Conservation (phyloP, 2,888 invertebrate species). For the Agrochola lychnidis region DNA sequence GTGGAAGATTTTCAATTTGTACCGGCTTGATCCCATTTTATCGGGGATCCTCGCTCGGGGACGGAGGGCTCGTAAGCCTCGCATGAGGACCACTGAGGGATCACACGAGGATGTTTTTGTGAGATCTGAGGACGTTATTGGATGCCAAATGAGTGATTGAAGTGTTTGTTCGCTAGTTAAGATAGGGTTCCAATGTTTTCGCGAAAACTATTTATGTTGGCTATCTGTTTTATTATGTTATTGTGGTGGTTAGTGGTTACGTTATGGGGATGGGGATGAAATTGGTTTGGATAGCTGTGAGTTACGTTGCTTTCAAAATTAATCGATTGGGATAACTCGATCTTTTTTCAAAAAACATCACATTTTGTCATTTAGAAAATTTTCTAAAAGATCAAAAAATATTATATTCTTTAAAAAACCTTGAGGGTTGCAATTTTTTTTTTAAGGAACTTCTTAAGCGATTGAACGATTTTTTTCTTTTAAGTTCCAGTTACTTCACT, state of each 20-base stretch:
- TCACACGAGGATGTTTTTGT: constrained; percentile 63
- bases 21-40: constrained; percentile 69
- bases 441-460: no score
- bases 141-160: constrained; percentile 70
- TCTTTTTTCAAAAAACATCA: not conserved
- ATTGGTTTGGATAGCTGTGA: constrained; percentile 11
- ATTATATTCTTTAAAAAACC: not conserved
- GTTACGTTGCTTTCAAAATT: constrained; percentile 2
- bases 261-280: constrained; percentile 11
- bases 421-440: no score
- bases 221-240: constrained; percentile 63
- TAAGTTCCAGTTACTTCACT: no score
- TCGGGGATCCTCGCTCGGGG: constrained; percentile 68
- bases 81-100: constrained; percentile 54
- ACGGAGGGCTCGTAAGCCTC: constrained; percentile 52
- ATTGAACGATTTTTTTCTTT: not conserved
- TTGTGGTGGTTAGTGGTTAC: constrained; percentile 28
- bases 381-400: no score
- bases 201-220: constrained; percentile 59
- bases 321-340: not conserved
- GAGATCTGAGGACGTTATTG: constrained; percentile 66
- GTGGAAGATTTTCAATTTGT: constrained; percentile 72
- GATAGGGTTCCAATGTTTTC: constrained; percentile 65
- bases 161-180: constrained; percentile 68
- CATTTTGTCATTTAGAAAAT: not conserved